Conservation (phyloP, 2,797 vertebrate genomes). For the Sebastes iracundus region DNA sequence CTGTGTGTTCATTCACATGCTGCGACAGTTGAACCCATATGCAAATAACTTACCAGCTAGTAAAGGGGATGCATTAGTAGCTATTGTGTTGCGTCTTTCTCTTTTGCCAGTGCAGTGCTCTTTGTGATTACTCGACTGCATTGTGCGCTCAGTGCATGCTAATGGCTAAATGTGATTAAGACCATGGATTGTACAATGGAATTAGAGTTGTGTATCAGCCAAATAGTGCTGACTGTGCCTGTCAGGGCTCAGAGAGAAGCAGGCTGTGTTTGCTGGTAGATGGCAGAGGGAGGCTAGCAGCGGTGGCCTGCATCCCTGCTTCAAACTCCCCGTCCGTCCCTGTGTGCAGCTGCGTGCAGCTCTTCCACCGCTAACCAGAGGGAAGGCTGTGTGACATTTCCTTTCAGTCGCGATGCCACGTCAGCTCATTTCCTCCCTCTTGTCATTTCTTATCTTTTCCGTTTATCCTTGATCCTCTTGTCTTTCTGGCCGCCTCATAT, state of each 20-base stretch:
- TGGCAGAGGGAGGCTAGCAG: not conserved
- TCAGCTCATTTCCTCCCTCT: conserved; percentile 40
- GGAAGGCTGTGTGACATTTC: conserved; percentile 47
- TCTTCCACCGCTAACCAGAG: conserved; percentile 9
- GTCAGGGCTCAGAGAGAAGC: conserved; percentile 24
- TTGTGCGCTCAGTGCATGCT: conserved; percentile 18
- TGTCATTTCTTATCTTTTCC: conserved; percentile 47
- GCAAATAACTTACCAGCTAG: not conserved
- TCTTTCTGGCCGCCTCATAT: conserved; percentile 26
- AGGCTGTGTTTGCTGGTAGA: conserved; percentile 20
- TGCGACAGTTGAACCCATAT: not conserved
- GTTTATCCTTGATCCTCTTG: conserved; percentile 39
- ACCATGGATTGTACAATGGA: conserved; percentile 28
- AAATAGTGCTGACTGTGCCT: conserved; percentile 35
- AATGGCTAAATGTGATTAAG: conserved; percentile 55
- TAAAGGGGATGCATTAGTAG: not conserved
- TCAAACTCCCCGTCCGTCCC: not conserved
- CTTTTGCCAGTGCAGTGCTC: not conserved
- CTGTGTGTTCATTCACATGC: not conserved
- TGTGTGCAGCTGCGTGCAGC: not conserved
- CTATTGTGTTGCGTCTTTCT: not conserved
- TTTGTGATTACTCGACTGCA: conserved; percentile 20
- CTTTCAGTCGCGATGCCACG: conserved; percentile 24
- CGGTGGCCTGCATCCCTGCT: not conserved
- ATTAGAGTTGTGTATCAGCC: conserved; percentile 32